Evolutionary conservation across 2,113 vertebrate genomes (phyloP).

Genomic region (Diphyllodes magnificus): DNA sequence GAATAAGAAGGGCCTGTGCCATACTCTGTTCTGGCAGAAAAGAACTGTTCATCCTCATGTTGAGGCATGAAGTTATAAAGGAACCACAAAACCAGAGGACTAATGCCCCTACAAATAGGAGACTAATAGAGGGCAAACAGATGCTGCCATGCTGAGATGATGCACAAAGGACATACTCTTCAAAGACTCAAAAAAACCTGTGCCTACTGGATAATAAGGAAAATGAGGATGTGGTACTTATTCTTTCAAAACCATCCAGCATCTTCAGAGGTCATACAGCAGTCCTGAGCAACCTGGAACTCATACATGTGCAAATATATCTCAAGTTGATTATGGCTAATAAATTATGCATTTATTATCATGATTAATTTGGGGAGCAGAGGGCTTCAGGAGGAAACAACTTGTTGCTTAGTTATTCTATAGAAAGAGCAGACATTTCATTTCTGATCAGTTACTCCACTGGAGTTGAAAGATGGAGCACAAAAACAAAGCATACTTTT

Average conservation of each 20-base stretch:
- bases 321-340: not conserved
- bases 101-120: not conserved
- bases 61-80: not conserved
- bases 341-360: not conserved
- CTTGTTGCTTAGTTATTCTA: not conserved
- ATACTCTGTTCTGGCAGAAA: not conserved
- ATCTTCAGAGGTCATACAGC: not conserved
- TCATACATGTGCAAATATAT: not conserved
- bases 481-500: not conserved
- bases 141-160: not conserved
- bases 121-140: not conserved
- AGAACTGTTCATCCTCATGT: not conserved
- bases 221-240: not conserved
- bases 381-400: not conserved
- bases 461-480: not conserved
- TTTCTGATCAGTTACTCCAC: not conserved
- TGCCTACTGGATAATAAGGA: not conserved
- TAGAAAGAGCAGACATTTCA: not conserved
- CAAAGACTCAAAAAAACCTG: not conserved
- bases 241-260: not conserved
- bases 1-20: not conserved
- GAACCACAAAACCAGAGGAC: not conserved
- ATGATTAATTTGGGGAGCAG: not conserved
- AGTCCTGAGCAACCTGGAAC: not conserved
- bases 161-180: not conserved